These are phyloP conservation scores for Stigmatopora argus DNA, from an alignment of 2,113 vertebrate species.

Conservation along the genomic window DNA sequence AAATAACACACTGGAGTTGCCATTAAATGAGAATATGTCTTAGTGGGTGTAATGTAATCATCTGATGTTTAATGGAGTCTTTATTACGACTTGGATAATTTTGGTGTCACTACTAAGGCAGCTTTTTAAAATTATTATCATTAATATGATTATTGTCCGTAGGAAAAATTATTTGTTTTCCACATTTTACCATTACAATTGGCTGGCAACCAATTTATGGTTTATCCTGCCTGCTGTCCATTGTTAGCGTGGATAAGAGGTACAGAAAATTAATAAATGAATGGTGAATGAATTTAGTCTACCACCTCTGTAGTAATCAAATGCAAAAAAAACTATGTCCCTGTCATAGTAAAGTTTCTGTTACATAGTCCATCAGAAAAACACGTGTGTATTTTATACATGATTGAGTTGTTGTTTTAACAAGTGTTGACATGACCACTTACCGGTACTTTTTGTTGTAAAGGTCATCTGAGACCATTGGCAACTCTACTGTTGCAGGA, in stretches of 20 bases:
- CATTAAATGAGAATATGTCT: not conserved
- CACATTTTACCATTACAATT: too few relatives aligned
- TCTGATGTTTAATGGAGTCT: not conserved
- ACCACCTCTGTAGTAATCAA: too few relatives aligned
- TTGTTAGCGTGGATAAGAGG: too few relatives aligned
- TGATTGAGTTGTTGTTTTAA: not conserved
- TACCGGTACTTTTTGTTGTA: not conserved
- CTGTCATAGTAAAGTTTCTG: not conserved
- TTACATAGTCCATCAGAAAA: not conserved
- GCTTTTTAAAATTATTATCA: not conserved
- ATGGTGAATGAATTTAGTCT: too few relatives aligned
- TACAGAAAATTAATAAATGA: too few relatives aligned
- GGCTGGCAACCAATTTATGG: too few relatives aligned
- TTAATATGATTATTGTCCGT: too few relatives aligned
- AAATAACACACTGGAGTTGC: not conserved
- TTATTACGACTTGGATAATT: not conserved
- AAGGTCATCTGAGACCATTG: constrained; percentile 24
- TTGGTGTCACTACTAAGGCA: not conserved
- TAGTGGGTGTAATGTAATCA: not conserved
- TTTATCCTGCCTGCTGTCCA: too few relatives aligned
- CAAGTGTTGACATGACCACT: not conserved
- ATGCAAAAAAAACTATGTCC: not conserved
- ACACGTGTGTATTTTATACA: not conserved
- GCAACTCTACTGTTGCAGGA: constrained; percentile 50
- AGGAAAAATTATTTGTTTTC: too few relatives aligned